A percentile compares a stretch with the other conserved stretches of the same genome.
Conservation (phyloP, 1,140 invertebrate genomes). For the Hypothenemus hampei region DNA sequence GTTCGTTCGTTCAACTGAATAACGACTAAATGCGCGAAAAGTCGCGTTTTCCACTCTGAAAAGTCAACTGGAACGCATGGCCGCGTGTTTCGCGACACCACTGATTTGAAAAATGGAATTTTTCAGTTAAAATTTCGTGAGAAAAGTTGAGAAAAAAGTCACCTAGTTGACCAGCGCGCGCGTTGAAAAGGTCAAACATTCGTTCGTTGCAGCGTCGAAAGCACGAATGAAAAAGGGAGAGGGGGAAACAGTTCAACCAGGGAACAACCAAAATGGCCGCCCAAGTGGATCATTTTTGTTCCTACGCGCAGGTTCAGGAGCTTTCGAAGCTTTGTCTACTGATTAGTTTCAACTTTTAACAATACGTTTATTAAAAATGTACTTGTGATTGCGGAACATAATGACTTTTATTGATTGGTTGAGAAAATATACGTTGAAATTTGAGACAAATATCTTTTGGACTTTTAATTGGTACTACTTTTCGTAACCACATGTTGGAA, state of each 20-base stretch:
- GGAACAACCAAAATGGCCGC: slow-evolving; percentile 31
- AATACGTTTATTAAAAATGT: too few relatives aligned
- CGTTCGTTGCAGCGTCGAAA: slow-evolving; percentile 32
- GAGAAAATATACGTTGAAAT: too few relatives aligned
- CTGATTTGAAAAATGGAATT: slow-evolving; percentile 4
- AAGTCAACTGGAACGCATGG: neutral
- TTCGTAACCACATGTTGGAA: slow-evolving; percentile 35
- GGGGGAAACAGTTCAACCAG: slow-evolving; percentile 34
- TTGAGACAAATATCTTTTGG: too few relatives aligned
- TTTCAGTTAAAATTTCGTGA: slow-evolving; percentile 17
- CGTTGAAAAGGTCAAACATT: slow-evolving; percentile 27
- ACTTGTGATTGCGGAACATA: too few relatives aligned
- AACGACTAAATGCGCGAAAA: neutral
- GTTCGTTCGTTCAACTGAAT: neutral
- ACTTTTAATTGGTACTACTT: slow-evolving; percentile 33
- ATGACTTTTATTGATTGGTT: too few relatives aligned
- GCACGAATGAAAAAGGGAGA: slow-evolving; percentile 30
- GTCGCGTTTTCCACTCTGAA: neutral
- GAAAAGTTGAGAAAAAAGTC: slow-evolving; percentile 14
- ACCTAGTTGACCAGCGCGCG: slow-evolving; percentile 21
- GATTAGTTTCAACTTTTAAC: too few relatives aligned
- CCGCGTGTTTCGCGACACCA: neutral
- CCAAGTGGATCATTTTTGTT: slow-evolving; percentile 20
- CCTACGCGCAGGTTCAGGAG: slow-evolving; percentile 27
- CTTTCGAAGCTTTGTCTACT: neutral